Conservation (phyloP, 2,113 vertebrate species). For the Furnarius figulus region DNA sequence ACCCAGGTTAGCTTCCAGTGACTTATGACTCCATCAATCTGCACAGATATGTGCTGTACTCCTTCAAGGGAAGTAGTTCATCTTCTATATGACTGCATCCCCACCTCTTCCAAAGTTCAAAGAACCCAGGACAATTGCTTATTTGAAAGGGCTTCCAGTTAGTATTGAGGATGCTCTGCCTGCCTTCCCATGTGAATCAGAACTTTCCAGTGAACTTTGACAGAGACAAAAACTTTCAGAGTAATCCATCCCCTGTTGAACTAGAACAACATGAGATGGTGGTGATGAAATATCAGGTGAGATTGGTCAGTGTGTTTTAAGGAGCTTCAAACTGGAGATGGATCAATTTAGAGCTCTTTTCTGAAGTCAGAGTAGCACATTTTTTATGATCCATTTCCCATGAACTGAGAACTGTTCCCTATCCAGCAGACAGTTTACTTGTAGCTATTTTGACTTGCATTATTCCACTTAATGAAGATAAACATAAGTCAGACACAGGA, state of each 20-base stretch:
- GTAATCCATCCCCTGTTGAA: not conserved
- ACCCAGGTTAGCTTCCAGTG: conserved; percentile 38
- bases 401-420: conserved; percentile 54
- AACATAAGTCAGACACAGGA: conserved; percentile 69
- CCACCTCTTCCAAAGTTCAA: conserved; percentile 45
- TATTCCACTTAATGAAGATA: conserved; percentile 69
- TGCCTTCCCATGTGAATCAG: not conserved
- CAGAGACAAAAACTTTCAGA: not conserved
- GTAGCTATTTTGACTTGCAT: conserved; percentile 68
- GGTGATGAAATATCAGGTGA: conserved; percentile 47
- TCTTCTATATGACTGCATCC: conserved; percentile 57
- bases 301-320: conserved; percentile 21
- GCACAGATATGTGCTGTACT: conserved; percentile 38
- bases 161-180: not conserved
- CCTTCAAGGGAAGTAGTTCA: conserved; percentile 52
- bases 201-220: not conserved
- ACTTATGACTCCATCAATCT: conserved; percentile 62
- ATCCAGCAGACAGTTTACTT: conserved; percentile 67
- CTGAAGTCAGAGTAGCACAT: conserved; percentile 32
- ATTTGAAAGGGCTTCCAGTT: not conserved
- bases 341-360: conserved; percentile 46
- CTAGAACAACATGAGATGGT: not conserved
- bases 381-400: conserved; percentile 62
- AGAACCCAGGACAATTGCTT: conserved; percentile 23
- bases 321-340: conserved; percentile 51